phyloP scores from a whole-genome alignment of 2,888 invertebrate genomes.

The Malthinus seriepunctatus region DNA sequence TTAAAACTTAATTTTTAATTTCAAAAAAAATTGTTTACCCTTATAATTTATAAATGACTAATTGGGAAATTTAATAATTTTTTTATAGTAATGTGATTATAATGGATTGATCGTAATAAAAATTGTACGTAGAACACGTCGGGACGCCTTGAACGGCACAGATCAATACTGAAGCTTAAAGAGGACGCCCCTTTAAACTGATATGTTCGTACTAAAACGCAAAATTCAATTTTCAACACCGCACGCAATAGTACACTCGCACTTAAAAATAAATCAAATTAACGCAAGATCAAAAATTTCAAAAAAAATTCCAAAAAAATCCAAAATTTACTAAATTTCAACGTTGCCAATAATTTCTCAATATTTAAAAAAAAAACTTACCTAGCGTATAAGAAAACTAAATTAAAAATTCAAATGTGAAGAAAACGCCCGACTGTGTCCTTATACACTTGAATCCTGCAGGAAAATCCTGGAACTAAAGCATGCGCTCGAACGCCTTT shows the following conservation, averaged over 20 bases:
- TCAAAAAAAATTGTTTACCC: neutral
- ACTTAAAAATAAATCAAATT: neutral
- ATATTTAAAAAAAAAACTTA: neutral
- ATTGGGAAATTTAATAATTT: no score
- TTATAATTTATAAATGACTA: no score
- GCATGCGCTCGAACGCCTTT: slow-evolving; percentile 28
- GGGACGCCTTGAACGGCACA: no score
- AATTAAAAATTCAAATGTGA: slow-evolving; percentile 15
- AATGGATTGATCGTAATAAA: no score
- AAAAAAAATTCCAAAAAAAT: neutral
- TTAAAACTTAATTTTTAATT: neutral
- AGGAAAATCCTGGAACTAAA: slow-evolving; percentile 29
- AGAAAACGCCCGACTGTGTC: slow-evolving; percentile 30
- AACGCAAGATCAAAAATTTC: neutral
- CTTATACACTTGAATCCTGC: slow-evolving; percentile 17
- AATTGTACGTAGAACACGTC: no score
- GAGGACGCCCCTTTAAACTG: no score
- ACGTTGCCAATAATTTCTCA: neutral
- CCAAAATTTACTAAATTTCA: neutral
- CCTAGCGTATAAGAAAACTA: slow-evolving; percentile 7
- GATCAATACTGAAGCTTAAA: no score
- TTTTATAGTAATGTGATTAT: no score
- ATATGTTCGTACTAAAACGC: no score
- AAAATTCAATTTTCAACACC: no score
- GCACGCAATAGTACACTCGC: no score